phyloP scores from a whole-genome alignment of 2,797 vertebrate genomes.

The Eulemur mongoz region DNA sequence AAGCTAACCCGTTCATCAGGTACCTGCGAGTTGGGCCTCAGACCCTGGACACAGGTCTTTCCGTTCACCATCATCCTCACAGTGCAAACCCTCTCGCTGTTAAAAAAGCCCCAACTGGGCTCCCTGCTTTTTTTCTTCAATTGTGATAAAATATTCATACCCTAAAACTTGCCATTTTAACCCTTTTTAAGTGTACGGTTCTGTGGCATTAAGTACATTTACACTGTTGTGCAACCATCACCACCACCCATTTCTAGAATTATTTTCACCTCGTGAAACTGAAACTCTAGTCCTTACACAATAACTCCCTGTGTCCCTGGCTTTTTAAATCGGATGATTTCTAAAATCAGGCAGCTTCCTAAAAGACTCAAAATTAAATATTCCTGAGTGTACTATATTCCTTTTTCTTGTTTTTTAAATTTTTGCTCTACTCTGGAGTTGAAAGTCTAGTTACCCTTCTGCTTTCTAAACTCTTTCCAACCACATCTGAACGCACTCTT shows the following conservation, averaged over 20 bases:
- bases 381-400: neutral
- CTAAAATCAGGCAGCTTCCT: neutral
- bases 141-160: neutral
- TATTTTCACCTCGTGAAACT: neutral
- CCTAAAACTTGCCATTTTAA: neutral
- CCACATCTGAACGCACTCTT: neutral
- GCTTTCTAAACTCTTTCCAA: neutral
- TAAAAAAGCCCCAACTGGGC: neutral
- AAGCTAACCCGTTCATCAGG: neutral
- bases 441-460: neutral
- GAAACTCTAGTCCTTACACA: neutral
- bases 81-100: neutral
- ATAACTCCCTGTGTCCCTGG: neutral
- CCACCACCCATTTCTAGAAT: neutral
- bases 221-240: accelerated
- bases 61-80: neutral
- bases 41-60: neutral
- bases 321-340: neutral
- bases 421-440: neutral
- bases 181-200: neutral
- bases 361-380: neutral
- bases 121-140: neutral
- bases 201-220: neutral
- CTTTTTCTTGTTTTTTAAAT: neutral
- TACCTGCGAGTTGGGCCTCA: neutral